phyloP scores from a whole-genome alignment of 2,113 vertebrate genomes.

The Pantherophis guttatus region DNA sequence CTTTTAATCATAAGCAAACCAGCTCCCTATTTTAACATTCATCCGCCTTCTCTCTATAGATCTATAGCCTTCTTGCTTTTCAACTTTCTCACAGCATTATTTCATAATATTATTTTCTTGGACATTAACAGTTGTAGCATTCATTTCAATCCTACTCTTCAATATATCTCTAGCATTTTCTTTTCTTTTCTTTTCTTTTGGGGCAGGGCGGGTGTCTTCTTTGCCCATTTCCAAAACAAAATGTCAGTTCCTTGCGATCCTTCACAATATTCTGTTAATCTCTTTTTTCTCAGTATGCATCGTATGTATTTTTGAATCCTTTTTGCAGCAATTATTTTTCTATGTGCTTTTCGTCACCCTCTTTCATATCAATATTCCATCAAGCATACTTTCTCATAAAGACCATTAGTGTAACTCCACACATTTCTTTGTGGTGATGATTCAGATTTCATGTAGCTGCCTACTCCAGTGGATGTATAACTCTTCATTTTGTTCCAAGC shows the following conservation, averaged over 20 bases:
- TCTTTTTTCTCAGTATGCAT: background rate
- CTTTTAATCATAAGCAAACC: background rate
- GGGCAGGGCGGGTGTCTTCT: background rate
- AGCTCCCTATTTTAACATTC: background rate
- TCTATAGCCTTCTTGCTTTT: background rate
- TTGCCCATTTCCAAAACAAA: background rate
- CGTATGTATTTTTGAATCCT: background rate
- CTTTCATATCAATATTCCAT: background rate
- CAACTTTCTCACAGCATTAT: background rate
- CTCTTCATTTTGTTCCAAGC: background rate
- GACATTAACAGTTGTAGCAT: background rate
- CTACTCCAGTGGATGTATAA: background rate
- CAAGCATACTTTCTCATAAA: background rate
- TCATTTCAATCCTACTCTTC: background rate
- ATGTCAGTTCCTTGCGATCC: background rate
- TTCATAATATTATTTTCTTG: background rate
- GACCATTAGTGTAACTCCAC: background rate
- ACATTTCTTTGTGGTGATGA: background rate
- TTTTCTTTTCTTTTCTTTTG: too few species aligned
- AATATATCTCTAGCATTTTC: background rate
- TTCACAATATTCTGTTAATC: background rate
- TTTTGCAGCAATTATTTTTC: background rate
- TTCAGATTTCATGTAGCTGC: background rate
- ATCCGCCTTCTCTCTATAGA: background rate
- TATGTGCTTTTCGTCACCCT: background rate